Evolutionary conservation across 1,140 invertebrate species (phyloP), one percentile per base, ranked within the genome.

Genomic region (Eciton burchellii): DNA sequence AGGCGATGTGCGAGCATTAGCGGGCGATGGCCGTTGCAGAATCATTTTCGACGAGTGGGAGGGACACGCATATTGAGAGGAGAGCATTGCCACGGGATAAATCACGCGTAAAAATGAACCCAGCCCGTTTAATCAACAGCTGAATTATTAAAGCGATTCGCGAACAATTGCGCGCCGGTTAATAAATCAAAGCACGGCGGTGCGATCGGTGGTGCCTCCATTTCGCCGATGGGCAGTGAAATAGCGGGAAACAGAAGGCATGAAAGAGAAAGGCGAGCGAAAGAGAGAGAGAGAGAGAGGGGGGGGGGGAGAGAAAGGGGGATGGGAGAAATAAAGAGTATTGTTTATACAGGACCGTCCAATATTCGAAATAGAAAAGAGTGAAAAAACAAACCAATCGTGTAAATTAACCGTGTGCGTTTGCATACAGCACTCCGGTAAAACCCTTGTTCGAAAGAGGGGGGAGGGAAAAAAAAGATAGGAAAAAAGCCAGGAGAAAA

Each of bases 51-150:
- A 82, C 57, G 60, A 57, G 52, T 73, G 65, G 52, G 70, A 70
- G 59, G 24, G 52, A 81, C 56, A 74, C 56, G 19, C 45, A 35
- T 81, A 66, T 77, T 77, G 83, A 49, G 21, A 66, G 70, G 35
- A 29, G 56, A 29, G 56, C 62, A 70, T 85, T 83, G 79, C 74
- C 84, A 63, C 66, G 76, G 85, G 72, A 91, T 92, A 91, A 93
- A 92, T 92, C 91, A 91, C 86, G 79, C 87, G 88, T 90, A 92
- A 91, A 90, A 92, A 93, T 92, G 88, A 92, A 92, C 89, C 87
- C 62, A 68, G 73, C 56, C 59, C 88, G 91, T 93, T 93, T 93
- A 92, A 93, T 93, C 92, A 93, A 93, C 91, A 92, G 89, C 87
- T 90, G 87, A 91, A 93, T 92, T 92, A 93, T 93, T 93, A 90